These are phyloP conservation scores for Bombus pascuorum DNA, from an alignment of 1,140 invertebrate species.

Conservation along the genomic window DNA sequence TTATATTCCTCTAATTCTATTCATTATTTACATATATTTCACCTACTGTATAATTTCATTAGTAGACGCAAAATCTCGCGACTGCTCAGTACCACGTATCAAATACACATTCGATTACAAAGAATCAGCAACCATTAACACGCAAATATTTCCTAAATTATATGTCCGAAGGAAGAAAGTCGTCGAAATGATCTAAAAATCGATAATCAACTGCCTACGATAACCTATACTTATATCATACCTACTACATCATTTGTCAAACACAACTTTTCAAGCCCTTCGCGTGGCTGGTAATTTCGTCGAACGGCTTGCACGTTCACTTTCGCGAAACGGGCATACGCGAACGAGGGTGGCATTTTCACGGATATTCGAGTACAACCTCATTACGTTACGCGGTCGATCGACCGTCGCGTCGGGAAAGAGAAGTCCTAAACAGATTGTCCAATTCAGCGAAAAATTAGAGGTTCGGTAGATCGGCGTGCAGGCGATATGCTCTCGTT, in stretches of 20 bases:
- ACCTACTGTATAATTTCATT: too few relatives aligned
- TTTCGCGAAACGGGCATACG: not conserved
- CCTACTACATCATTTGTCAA: not conserved
- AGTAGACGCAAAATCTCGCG: too few relatives aligned
- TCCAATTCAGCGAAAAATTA: constrained; percentile 36
- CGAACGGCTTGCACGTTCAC: not conserved
- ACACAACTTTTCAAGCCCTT: not conserved
- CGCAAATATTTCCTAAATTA: too few relatives aligned
- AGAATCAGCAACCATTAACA: too few relatives aligned
- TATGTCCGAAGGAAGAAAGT: not conserved
- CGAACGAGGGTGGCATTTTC: not conserved
- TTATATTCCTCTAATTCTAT: too few relatives aligned
- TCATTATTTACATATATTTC: too few relatives aligned
- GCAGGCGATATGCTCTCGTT: not conserved
- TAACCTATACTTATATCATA: too few relatives aligned
- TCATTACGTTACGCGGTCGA: constrained; percentile 40
- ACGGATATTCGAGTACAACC: constrained; percentile 35
- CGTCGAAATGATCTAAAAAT: not conserved
- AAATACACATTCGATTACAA: too few relatives aligned
- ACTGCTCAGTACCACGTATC: too few relatives aligned
- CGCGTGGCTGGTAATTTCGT: not conserved
- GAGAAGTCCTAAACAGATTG: constrained; percentile 29
- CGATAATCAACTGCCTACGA: too few relatives aligned
- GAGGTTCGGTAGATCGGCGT: not conserved
- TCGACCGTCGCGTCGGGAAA: not conserved